phyloP scores from a whole-genome alignment of 2,797 vertebrate species.

The Chromobotia macracanthus region DNA sequence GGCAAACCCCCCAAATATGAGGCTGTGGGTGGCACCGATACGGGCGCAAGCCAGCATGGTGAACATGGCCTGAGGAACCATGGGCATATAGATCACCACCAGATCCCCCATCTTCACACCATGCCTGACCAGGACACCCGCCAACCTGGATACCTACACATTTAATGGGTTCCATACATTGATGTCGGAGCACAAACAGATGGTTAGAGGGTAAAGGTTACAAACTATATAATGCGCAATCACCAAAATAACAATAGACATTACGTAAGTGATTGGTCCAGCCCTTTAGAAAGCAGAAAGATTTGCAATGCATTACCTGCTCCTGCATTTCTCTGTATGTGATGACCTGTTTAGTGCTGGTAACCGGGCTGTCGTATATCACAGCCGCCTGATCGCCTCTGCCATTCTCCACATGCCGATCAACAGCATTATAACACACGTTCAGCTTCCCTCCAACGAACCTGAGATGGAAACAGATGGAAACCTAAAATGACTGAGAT shows the following conservation, averaged over 20 bases:
- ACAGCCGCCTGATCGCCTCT: constrained; percentile 86
- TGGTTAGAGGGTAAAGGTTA: not conserved
- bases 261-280: not conserved
- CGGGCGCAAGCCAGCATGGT: constrained; percentile 94
- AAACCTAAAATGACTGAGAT: too few relatives aligned
- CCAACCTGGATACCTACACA: constrained; percentile 86
- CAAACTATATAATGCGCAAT: not conserved
- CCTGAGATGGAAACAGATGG: constrained; percentile 71
- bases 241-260: not conserved
- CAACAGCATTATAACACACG: constrained; percentile 93
- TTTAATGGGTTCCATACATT: not conserved
- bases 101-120: constrained; percentile 88
- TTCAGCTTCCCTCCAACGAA: constrained; percentile 92
- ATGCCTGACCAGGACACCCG: constrained; percentile 87
- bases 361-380: constrained; percentile 94
- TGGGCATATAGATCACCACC: constrained; percentile 98
- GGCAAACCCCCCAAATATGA: constrained; percentile 97
- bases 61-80: constrained; percentile 95
- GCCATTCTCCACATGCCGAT: constrained; percentile 88
- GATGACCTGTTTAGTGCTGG: constrained; percentile 83
- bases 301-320: constrained; percentile 75
- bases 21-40: constrained; percentile 93
- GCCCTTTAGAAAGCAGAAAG: not conserved
- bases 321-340: constrained; percentile 87
- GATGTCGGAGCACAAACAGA: not conserved